A percentile compares a stretch with the other conserved stretches of the same genome.
phyloP scores from a whole-genome alignment of 2,888 invertebrate species.

The Pyralis farinalis region DNA sequence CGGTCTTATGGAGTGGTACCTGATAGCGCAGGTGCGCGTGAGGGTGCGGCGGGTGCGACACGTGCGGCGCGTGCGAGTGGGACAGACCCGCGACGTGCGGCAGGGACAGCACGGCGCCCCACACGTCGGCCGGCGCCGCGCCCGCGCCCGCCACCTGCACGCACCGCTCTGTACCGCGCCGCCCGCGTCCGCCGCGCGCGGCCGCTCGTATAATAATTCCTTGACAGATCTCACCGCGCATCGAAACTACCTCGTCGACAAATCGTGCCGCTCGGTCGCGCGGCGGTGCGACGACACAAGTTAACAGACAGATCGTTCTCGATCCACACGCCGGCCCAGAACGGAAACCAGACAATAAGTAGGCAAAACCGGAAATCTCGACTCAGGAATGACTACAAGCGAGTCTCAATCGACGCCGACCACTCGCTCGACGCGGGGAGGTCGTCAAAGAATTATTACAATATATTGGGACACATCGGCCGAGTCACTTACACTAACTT shows the following conservation, averaged over 20 bases:
- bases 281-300: too few relatives aligned
- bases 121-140: conserved; percentile 24
- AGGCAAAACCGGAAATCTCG: too few relatives aligned
- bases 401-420: too few relatives aligned
- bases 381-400: too few relatives aligned
- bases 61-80: neutral
- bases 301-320: too few relatives aligned
- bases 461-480: too few relatives aligned
- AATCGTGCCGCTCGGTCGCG: too few relatives aligned
- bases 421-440: too few relatives aligned
- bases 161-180: conserved; percentile 9
- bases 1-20: conserved; percentile 33
- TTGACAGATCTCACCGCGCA: neutral
- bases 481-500: too few relatives aligned
- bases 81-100: conserved; percentile 48
- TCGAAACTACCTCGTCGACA: neutral
- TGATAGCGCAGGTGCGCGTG: conserved; percentile 60
- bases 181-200: conserved; percentile 19
- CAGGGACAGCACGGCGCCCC: conserved; percentile 31
- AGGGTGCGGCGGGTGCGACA: conserved; percentile 46
- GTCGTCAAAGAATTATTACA: too few relatives aligned
- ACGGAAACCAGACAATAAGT: too few relatives aligned
- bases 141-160: conserved; percentile 16
- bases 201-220: neutral
- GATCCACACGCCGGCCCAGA: too few relatives aligned